These are phyloP conservation scores for Zaprionus capensis DNA, from an alignment of 1,140 invertebrate genomes.

Conservation along the genomic window DNA sequence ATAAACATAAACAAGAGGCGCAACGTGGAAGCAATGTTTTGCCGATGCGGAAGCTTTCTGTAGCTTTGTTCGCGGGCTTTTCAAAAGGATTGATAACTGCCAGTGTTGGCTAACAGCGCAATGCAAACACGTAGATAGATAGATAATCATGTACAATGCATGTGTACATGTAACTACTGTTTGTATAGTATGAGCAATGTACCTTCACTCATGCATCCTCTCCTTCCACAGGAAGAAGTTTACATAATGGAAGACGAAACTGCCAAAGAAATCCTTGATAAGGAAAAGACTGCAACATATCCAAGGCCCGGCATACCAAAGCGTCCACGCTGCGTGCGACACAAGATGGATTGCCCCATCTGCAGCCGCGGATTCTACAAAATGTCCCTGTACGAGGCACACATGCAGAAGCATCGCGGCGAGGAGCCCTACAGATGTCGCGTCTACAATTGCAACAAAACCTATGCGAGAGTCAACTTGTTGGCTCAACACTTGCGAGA, in stretches of 20 bases:
- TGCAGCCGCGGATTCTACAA: constrained; percentile 69
- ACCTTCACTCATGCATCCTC: not conserved
- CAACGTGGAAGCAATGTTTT: not conserved
- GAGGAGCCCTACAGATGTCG: constrained; percentile 58
- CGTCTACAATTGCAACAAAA: constrained; percentile 40
- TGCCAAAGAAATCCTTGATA: constrained; percentile 30
- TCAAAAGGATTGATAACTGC: constrained; percentile 22
- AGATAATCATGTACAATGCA: not conserved
- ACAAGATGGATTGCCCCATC: constrained; percentile 53
- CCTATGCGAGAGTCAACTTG: constrained; percentile 49
- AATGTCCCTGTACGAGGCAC: constrained; percentile 56
- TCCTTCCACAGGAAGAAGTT: constrained; percentile 57
- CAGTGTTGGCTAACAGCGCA: not conserved
- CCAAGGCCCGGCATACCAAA: not conserved
- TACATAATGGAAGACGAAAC: constrained; percentile 63
- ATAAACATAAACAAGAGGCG: not conserved
- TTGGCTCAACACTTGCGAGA: constrained; percentile 47
- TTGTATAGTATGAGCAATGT: not conserved
- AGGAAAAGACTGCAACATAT: constrained; percentile 30
- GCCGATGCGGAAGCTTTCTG: not conserved
- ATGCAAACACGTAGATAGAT: not conserved
- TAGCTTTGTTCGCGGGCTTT: constrained; percentile 19
- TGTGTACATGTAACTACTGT: not conserved
- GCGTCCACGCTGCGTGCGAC: constrained; percentile 34
- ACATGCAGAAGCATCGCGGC: constrained; percentile 62